phyloP scores from a whole-genome alignment of 2,113 vertebrate genomes.

The Guaruba guarouba region DNA sequence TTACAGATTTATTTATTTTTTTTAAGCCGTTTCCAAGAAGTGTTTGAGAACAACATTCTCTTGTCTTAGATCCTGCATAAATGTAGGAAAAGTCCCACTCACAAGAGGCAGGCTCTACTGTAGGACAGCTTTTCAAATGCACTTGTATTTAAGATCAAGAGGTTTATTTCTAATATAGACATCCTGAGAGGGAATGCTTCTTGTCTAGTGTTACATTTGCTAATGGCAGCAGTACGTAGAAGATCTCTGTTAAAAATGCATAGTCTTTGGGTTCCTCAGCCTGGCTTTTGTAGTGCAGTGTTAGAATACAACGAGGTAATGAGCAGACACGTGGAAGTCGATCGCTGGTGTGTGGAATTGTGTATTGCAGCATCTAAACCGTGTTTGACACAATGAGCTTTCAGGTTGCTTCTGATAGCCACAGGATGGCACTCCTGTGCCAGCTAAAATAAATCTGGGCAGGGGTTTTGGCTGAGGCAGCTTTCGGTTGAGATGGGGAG shows the following conservation, averaged over 20 bases:
- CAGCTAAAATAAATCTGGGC: background rate
- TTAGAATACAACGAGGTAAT: background rate
- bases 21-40: background rate
- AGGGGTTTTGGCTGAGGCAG: background rate
- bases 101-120: background rate
- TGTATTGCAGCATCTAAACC: background rate
- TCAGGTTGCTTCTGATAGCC: background rate
- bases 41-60: background rate
- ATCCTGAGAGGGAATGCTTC: background rate
- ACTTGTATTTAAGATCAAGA: background rate
- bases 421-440: slow-evolving; percentile 53
- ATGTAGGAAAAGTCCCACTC: background rate
- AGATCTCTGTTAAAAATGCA: background rate
- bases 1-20: background rate
- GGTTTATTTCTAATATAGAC: background rate
- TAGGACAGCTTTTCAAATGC: background rate
- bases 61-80: background rate
- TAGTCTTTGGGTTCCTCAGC: background rate
- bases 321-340: background rate
- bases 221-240: background rate
- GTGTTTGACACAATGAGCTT: fast-evolving
- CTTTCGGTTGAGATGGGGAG: background rate
- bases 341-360: background rate
- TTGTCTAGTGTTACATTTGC: background rate
- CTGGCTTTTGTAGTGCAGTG: background rate